These are phyloP conservation scores for Prionailurus bengalensis DNA, from an alignment of 2,113 vertebrate genomes.

Conservation along the genomic window DNA sequence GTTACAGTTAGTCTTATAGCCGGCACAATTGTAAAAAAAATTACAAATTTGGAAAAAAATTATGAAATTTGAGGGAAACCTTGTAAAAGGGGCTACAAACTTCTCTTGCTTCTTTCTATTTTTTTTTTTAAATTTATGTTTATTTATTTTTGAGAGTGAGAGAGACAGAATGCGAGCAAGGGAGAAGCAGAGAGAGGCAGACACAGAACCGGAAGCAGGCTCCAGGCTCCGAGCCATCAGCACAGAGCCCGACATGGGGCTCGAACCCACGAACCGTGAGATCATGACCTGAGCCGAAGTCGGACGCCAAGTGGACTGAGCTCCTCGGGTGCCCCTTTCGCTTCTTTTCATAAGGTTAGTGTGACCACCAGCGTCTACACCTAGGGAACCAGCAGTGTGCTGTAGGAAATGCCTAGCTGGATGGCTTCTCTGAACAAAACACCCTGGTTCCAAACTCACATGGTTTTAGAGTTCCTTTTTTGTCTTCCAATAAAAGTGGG, in stretches of 20 bases:
- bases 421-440: background rate
- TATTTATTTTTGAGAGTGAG: no score
- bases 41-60: background rate
- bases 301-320: no score
- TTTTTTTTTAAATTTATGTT: no score
- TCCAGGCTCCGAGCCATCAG: no score
- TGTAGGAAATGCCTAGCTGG: no score
- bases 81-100: background rate
- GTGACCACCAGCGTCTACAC: accelerated
- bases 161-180: no score
- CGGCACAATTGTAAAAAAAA: background rate
- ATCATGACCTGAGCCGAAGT: no score
- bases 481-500: background rate
- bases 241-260: no score
- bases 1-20: background rate
- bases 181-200: no score
- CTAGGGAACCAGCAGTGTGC: no score
- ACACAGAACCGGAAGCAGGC: no score
- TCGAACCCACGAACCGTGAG: no score
- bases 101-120: background rate
- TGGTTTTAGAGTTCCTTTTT: background rate
- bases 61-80: background rate
- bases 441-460: accelerated
- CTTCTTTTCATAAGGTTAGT: background rate
- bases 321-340: background rate